A percentile compares a stretch with the other conserved stretches of the same genome.
These are phyloP conservation scores for Eulimnadia texana DNA, from an alignment of 1,140 invertebrate genomes.

Conservation along the genomic window DNA sequence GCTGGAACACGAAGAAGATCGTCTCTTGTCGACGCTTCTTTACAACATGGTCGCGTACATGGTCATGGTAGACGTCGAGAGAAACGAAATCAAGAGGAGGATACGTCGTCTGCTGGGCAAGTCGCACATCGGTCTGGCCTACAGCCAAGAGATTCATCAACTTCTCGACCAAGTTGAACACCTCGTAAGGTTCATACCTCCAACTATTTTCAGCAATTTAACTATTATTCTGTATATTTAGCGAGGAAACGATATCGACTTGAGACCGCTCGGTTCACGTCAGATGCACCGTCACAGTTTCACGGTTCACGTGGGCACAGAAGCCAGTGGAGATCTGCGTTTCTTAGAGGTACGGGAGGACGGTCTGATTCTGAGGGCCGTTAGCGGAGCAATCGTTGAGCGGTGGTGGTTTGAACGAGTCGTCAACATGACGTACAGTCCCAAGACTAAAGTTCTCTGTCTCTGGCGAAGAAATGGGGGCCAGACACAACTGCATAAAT, in stretches of 20 bases:
- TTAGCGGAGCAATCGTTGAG: slow-evolving; percentile 88
- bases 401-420: slow-evolving; percentile 98
- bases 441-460: slow-evolving; percentile 92
- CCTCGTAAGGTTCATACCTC: slow-evolving; percentile 51
- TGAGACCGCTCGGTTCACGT: slow-evolving; percentile 73
- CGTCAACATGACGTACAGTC: slow-evolving; percentile 99
- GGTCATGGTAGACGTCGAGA: slow-evolving; percentile 81
- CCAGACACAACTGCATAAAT: slow-evolving; percentile 90
- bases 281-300: slow-evolving; percentile 93
- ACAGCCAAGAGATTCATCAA: slow-evolving; percentile 94
- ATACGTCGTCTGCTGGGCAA: slow-evolving; percentile 87
- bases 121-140: slow-evolving; percentile 93
- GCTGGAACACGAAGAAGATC: slow-evolving; percentile 94
- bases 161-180: slow-evolving; percentile 88
- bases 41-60: slow-evolving; percentile 95
- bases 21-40: slow-evolving; percentile 82
- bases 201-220: slow-evolving; percentile 6
- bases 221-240: slow-evolving; percentile 22
- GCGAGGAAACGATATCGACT: slow-evolving; percentile 86
- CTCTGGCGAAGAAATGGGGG: slow-evolving; percentile 83
- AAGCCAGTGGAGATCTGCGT: slow-evolving; percentile 76
- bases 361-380: slow-evolving; percentile 82
- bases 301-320: slow-evolving; percentile 86
- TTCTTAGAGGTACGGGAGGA: slow-evolving; percentile 98
- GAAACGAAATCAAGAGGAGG: slow-evolving; percentile 77